A percentile compares a stretch with the other conserved stretches of the same genome.
phyloP scores from a whole-genome alignment of 2,113 vertebrate genomes.

The Eurypyga helias region DNA sequence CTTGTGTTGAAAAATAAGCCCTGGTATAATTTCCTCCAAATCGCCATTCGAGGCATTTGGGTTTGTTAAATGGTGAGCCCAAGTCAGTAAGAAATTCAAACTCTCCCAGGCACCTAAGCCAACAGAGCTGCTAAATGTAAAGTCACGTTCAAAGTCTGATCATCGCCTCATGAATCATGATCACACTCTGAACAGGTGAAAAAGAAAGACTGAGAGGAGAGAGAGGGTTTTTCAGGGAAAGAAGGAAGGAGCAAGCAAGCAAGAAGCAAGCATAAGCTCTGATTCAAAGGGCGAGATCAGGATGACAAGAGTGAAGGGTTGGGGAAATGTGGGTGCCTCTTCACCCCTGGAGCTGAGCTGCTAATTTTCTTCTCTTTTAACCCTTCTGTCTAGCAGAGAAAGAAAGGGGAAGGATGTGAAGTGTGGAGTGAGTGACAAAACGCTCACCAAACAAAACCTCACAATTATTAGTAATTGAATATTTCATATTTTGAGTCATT shows the following conservation, averaged over 20 bases:
- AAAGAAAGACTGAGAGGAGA: background rate
- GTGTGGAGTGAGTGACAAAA: conserved; percentile 52
- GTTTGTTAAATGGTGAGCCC: background rate
- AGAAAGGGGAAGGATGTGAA: background rate
- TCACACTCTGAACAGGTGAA: background rate
- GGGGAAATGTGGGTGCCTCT: background rate
- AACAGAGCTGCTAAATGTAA: conserved; percentile 33
- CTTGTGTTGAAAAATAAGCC: background rate
- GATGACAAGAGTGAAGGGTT: background rate
- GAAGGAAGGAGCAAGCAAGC: background rate
- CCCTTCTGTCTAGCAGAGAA: background rate
- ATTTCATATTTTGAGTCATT: conserved; percentile 79
- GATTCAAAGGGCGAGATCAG: background rate
- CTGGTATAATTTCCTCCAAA: background rate
- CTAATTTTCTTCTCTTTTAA: background rate
- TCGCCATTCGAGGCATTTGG: background rate
- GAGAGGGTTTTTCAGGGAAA: background rate
- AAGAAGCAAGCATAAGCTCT: background rate
- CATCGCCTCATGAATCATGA: conserved; percentile 13
- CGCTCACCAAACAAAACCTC: conserved; percentile 54
- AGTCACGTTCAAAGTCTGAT: conserved; percentile 21
- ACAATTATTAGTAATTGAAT: conserved; percentile 64
- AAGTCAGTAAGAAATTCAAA: background rate
- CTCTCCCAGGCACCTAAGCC: background rate
- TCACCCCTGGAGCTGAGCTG: background rate